These are phyloP conservation scores for Mormoops blainvillei DNA, from an alignment of 2,113 vertebrate species.

Conservation along the genomic window DNA sequence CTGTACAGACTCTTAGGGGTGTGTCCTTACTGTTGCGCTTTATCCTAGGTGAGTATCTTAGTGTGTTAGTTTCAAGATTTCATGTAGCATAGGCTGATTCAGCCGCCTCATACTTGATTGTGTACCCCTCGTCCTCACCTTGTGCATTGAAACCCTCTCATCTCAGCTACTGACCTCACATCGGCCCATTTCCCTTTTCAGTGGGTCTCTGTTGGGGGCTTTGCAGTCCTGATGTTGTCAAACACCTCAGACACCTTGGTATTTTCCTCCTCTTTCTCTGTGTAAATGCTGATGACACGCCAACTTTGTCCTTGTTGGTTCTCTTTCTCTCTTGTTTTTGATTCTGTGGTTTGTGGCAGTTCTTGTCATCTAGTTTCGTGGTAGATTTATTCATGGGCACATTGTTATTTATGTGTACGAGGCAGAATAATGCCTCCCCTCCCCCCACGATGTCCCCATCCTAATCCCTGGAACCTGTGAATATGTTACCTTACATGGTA, in stretches of 20 bases:
- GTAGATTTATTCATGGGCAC: neutral
- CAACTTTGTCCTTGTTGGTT: neutral
- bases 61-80: neutral
- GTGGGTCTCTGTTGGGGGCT: neutral
- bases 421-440: neutral
- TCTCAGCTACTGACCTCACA: neutral
- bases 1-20: neutral
- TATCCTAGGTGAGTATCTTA: neutral
- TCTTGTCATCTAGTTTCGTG: neutral
- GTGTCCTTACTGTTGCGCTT: neutral
- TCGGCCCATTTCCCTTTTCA: neutral
- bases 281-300: neutral
- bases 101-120: neutral
- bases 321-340: neutral
- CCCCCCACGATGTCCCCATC: neutral
- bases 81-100: neutral
- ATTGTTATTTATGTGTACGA: neutral
- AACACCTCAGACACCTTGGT: neutral
- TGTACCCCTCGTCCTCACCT: neutral
- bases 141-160: neutral
- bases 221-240: neutral
- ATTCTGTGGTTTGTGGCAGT: neutral
- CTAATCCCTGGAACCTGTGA: neutral
- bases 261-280: neutral
- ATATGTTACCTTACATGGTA: neutral